Evolutionary conservation across 2,888 invertebrate species (phyloP).

Genomic region (Rhimphoctona megacephalus): DNA sequence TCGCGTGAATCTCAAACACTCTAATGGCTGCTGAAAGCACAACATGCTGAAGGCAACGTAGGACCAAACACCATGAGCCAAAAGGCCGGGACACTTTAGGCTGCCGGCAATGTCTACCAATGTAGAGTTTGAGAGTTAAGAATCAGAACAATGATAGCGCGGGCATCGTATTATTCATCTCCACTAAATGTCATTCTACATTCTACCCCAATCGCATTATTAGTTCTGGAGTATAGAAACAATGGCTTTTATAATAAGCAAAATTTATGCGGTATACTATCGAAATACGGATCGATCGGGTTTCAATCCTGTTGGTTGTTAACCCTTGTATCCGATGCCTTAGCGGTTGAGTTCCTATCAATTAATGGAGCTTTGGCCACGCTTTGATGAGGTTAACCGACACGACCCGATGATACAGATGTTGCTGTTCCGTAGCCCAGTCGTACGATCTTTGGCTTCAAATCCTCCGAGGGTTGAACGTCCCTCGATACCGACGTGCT

Average conservation of each 20-base stretch:
- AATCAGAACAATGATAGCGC: not conserved
- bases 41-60: not conserved
- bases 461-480: conserved; percentile 42
- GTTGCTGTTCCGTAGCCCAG: not conserved
- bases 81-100: not conserved
- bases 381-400: conserved; percentile 46
- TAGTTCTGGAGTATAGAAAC: not conserved
- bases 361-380: conserved; percentile 51
- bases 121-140: not conserved
- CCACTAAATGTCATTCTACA: not conserved
- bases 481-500: conserved; percentile 50
- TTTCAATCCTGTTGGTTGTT: conserved; percentile 40
- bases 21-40: not conserved
- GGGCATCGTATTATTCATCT: not conserved
- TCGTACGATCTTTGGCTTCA: conserved; percentile 25
- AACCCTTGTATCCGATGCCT: conserved; percentile 4
- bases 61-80: not conserved
- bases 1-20: not conserved
- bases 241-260: conserved; percentile 19
- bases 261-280: conserved; percentile 19
- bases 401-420: conserved; percentile 17
- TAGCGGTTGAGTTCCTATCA: conserved; percentile 46
- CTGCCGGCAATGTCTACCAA: not conserved
- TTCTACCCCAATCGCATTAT: not conserved
- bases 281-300: conserved; percentile 21